Base-by-base conservation (phyloP, 2,113 vertebrate genomes). In the Conger conger region DNA sequence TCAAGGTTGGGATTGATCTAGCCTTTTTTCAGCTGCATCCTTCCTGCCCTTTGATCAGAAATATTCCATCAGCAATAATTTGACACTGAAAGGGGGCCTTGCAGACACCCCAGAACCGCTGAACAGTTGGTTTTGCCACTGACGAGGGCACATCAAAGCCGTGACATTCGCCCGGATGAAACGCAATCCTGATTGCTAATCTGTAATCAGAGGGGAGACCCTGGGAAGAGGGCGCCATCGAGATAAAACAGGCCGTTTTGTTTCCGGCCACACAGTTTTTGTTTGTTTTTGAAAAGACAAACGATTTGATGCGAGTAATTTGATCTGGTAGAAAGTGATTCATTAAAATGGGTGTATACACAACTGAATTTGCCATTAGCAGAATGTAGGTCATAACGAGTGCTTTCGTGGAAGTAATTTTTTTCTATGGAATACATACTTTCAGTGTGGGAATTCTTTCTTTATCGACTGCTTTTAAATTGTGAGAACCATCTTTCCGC, bases 31-130 rank as follows among this genome's bases (percentile, higher is more conserved):
- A 73, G 38, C 37, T 76, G 60, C 79, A 17, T 35, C 53, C 13
- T 7, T 18, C 20, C 38, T 85, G 40, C 16, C n/a, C 84, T 85
- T 85, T 85, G 79, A 85, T 85, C 84, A 85, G 40, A 63, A 81
- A 8, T 33, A 81, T 76, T 60, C 40, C 37, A 76, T 81, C 79
- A 81, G 84, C 50, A 20, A 35, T 76, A 73, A 81, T 81, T 85
- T 85, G 57, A 60, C 79, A 63, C 35, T 76, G 79, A 85, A 80
- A 60, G 84, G 68, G 53, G 77, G 37, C 54, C 68, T 60, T 63
- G 15, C 23, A 20, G 38, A 36, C 77, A 45, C 15, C 54, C 18
- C 23, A 0, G 63, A 81, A 79, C 18, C 23, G 79, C 79, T 30
- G 63, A 76, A 53, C 84, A 36, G 79, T 11, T 76, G 79, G 36